These are phyloP conservation scores for Pachycephus smyrnensis DNA, from an alignment of 2,888 invertebrate genomes.

Conservation along the genomic window DNA sequence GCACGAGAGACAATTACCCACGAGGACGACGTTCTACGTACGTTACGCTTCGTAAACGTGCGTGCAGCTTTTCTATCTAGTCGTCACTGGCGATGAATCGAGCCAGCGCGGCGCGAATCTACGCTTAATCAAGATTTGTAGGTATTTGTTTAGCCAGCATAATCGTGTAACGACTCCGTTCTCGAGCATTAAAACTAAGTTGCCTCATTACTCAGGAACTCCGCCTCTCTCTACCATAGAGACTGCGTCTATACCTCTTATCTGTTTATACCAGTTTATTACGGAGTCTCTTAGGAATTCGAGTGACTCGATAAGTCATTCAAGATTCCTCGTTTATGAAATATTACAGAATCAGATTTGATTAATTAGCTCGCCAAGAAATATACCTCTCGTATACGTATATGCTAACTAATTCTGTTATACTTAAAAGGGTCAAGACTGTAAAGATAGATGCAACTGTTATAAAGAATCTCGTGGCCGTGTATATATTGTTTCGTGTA, in stretches of 20 bases:
- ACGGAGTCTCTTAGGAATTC: neutral
- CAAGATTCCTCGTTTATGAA: neutral
- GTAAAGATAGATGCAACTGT: neutral
- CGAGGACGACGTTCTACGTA: neutral
- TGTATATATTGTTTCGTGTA: neutral
- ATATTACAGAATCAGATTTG: neutral
- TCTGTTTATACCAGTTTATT: neutral
- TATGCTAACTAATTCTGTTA: neutral
- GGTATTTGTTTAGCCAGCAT: slow-evolving; percentile 54
- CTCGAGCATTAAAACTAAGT: slow-evolving; percentile 57
- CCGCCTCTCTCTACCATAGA: slow-evolving; percentile 37
- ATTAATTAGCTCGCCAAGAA: neutral
- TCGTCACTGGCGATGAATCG: neutral
- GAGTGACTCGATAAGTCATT: neutral
- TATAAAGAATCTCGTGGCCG: neutral
- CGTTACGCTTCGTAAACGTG: neutral
- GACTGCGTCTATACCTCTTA: neutral
- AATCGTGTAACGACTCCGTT: slow-evolving; percentile 46
- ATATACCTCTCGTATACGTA: neutral
- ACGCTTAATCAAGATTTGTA: slow-evolving; percentile 30
- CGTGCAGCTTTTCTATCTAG: neutral
- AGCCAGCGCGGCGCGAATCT: neutral
- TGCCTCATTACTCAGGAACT: slow-evolving; percentile 54
- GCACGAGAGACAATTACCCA: neutral
- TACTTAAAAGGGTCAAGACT: neutral